Percentiles rank a stretch among this genome's conserved stretches.
Conservation (phyloP, 2,797 vertebrate species). For the Chromobotia macracanthus region DNA sequence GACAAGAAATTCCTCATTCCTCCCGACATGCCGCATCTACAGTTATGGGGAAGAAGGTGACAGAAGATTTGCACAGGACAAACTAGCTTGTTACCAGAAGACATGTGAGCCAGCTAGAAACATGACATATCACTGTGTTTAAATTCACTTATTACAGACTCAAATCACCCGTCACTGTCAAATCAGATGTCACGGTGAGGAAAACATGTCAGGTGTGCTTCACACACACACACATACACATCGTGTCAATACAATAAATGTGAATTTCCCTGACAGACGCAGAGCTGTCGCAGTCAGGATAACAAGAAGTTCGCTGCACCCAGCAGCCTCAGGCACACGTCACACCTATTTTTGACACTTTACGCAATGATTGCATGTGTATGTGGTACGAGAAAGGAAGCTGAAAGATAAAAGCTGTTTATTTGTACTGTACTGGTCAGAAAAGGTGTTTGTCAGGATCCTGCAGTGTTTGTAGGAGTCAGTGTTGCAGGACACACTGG, state of each 20-base stretch:
- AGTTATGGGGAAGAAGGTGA: conserved; percentile 72
- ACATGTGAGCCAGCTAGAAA: conserved; percentile 86
- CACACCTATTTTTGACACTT: conserved; percentile 40
- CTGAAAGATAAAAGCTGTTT: conserved; percentile 4
- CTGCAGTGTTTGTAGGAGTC: conserved; percentile 1
- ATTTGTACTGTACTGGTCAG: conserved; percentile 33
- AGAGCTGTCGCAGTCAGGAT: conserved; percentile 3
- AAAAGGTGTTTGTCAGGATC: conserved; percentile 11
- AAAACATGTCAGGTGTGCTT: conserved; percentile 73
- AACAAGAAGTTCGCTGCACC: background rate
- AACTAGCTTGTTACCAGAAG: conserved; percentile 85
- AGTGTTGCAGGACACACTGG: background rate
- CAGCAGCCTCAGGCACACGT: conserved; percentile 32
- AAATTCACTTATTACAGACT: conserved; percentile 87
- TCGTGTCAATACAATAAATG: conserved; percentile 55
- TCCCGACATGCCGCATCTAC: conserved; percentile 64
- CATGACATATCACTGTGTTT: conserved; percentile 90
- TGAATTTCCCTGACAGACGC: conserved; percentile 46
- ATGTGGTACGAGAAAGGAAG: background rate
- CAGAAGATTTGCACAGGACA: conserved; percentile 90
- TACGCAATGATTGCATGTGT: conserved; percentile 19
- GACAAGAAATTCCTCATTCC: conserved; percentile 85
- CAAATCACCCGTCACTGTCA: conserved; percentile 87
- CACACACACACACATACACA: conserved; percentile 36
- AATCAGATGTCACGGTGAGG: conserved; percentile 81